Base-by-base conservation (phyloP, 2,888 invertebrate genomes). In the Brassicogethes aeneus region DNA sequence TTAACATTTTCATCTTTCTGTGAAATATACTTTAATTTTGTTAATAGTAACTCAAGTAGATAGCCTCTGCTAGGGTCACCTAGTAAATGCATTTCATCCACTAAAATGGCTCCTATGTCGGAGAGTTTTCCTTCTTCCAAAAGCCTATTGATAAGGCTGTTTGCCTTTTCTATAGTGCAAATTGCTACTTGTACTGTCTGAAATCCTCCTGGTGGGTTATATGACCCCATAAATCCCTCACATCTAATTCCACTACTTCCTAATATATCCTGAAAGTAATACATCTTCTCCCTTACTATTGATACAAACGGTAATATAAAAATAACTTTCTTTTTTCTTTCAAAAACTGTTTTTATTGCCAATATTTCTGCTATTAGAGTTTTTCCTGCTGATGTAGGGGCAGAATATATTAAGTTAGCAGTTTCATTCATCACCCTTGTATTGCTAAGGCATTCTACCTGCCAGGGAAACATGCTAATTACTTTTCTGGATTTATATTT, bases 131-230 rank as follows among this genome's bases (percentile, higher is more conserved):
- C 75, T 45, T 86, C 86, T 66, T 89, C 86, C 55, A 91, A 67
- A 17, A 91, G 69, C 56, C 80, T 81, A 70, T 97, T 99, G 7
- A 97, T 71, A 36, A 99, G 75, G 52, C 88, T 86, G 65, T 97
- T 97, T 1, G 96, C 97, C 69, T 97, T 99, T 67, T 99, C 99
- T 48, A 99, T 97, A 1, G 97, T 99, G 63, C 96, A 97, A 52
- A 99, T 85, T 32, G 95, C 96, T 44, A 96, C 75, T 64, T 95
- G 84, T 1, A 93, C 82, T 34, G 81, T 74, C 46, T 82, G 78
- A 53, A 96, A 81, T 1, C 95, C 94, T 8, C 94, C 92, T 0
- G 88, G 82, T 1, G 95, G 91, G 35, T 81, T 77, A 56, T 85
- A 79, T 12, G 87, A 84, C 0, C 97, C 97, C 85, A 94, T 94